These are phyloP conservation scores for Dicrurus megarhynchus DNA, from an alignment of 2,113 vertebrate genomes.

Conservation along the genomic window DNA sequence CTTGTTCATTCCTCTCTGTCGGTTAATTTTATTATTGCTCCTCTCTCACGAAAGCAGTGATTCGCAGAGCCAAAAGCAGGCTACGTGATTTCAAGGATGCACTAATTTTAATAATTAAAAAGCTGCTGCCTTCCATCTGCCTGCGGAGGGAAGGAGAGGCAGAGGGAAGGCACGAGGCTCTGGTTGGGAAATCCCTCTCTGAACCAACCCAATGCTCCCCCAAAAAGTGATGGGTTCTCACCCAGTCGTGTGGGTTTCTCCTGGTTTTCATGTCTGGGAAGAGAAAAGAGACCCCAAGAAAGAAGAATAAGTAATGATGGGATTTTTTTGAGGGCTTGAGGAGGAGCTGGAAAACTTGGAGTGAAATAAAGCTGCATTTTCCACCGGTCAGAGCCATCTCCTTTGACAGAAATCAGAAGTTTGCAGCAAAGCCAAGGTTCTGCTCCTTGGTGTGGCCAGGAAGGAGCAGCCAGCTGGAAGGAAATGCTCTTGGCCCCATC, in stretches of 20 bases:
- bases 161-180: rapidly evolving
- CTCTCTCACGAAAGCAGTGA: slow-evolving; percentile 27
- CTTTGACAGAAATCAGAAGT: not conserved
- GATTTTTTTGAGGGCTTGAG: not conserved
- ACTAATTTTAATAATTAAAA: slow-evolving; percentile 62
- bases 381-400: not conserved
- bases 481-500: not conserved
- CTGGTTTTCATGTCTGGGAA: not conserved
- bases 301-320: not conserved
- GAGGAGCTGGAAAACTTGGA: not conserved
- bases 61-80: slow-evolving; percentile 36
- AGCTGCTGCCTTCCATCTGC: slow-evolving; percentile 39
- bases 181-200: not conserved
- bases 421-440: not conserved
- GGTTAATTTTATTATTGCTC: slow-evolving; percentile 42
- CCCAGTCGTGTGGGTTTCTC: not conserved
- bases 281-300: not conserved
- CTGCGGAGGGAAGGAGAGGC: not conserved
- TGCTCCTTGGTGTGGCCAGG: not conserved
- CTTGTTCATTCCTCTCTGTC: slow-evolving; percentile 42
- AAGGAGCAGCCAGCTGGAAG: not conserved
- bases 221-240: rapidly evolving
- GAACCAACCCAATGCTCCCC: not conserved
- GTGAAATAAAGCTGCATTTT: not conserved
- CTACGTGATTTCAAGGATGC: slow-evolving; percentile 22